Conservation (phyloP, 2,797 vertebrate genomes). For the Steatocranus sp. region DNA sequence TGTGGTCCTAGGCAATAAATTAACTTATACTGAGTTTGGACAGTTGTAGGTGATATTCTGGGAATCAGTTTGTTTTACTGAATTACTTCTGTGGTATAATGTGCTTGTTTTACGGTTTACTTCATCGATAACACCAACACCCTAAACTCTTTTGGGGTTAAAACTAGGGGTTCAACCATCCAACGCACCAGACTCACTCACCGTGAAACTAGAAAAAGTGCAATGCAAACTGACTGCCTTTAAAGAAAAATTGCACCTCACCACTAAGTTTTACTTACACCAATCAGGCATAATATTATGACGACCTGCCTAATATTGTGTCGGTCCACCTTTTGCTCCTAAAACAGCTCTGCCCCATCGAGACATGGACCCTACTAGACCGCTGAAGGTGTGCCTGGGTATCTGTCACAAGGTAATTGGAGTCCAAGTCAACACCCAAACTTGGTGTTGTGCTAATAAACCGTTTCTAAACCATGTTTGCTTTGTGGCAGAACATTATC, state of each 20-base stretch:
- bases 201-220: not conserved
- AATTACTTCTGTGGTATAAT: not conserved
- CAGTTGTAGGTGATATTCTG: not conserved
- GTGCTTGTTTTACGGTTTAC: not conserved
- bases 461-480: not conserved
- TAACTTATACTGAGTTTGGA: not conserved
- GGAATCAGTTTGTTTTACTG: not conserved
- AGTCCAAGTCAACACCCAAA: not conserved
- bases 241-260: not conserved
- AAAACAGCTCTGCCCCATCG: not conserved
- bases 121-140: not conserved
- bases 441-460: not conserved
- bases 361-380: not conserved
- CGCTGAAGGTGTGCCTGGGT: not conserved
- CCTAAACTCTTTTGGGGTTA: not conserved
- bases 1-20: not conserved
- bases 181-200: not conserved
- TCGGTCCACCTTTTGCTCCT: not conserved
- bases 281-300: not conserved
- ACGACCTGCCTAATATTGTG: not conserved
- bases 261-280: not conserved
- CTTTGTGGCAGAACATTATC: not conserved
- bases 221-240: not conserved
- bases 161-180: not conserved
- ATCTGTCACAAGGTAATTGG: not conserved